Evolutionary conservation across 53 echinoderm and acorn worm species (phyloP).

Genomic region (Apostichopus leukothele): DNA sequence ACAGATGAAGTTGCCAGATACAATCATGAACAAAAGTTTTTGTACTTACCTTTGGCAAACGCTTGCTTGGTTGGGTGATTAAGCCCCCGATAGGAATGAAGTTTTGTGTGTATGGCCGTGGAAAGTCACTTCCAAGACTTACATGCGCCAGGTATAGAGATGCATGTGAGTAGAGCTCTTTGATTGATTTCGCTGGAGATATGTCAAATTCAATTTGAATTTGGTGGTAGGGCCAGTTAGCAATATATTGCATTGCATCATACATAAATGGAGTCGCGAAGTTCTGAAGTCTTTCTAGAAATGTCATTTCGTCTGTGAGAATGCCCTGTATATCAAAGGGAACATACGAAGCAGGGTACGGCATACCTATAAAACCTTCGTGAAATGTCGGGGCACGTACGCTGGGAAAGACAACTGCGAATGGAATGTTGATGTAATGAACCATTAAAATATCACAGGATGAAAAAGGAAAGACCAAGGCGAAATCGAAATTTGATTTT

Average conservation of each 20-base stretch:
- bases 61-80: conserved; percentile 16
- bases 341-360: conserved; percentile 50
- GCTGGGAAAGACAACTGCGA: conserved; percentile 20
- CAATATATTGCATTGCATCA: neutral
- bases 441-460: conserved; percentile 48
- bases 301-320: conserved; percentile 50
- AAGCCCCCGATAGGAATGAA: conserved; percentile 35
- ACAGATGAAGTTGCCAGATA: too few relatives aligned
- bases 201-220: conserved; percentile 12
- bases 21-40: too few relatives aligned
- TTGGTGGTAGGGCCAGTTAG: neutral
- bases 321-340: conserved; percentile 24
- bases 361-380: conserved; percentile 52
- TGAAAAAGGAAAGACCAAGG: conserved; percentile 36
- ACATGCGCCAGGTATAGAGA: conserved; percentile 16
- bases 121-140: conserved; percentile 32
- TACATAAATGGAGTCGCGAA: neutral
- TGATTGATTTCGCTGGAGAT: conserved; percentile 35
- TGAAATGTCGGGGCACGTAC: conserved; percentile 22
- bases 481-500: conserved; percentile 34
- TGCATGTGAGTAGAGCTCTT: conserved; percentile 17
- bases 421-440: conserved; percentile 50
- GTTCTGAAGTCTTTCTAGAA: conserved; percentile 49
- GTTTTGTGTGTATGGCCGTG: conserved; percentile 38
- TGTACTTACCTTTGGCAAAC: conserved; percentile 37